phyloP scores from a whole-genome alignment of 2,797 vertebrate genomes.

The Orientallactaga sibirica region DNA sequence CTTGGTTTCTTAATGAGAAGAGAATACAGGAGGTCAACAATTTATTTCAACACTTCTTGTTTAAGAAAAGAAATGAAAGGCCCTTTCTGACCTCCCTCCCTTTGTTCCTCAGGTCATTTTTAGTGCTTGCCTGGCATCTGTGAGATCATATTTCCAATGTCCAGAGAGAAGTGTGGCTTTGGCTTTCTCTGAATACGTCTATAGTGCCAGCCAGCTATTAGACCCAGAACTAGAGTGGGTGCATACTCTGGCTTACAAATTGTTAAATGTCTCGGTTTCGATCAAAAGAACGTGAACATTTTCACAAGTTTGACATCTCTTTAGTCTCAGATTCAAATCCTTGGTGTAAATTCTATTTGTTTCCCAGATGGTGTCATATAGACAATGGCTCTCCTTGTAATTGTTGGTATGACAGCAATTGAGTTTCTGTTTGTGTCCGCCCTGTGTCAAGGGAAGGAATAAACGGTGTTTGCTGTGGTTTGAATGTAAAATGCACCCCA shows the following conservation, averaged over 20 bases:
- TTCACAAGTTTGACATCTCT: not conserved
- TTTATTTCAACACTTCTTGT: conserved; percentile 75
- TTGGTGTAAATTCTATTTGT: not conserved
- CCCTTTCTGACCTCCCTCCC: not conserved
- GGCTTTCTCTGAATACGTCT: not conserved
- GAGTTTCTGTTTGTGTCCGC: conserved; percentile 11
- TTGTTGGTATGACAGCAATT: not conserved
- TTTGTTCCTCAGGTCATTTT: conserved; percentile 20
- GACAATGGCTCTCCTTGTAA: not conserved
- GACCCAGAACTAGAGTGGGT: not conserved
- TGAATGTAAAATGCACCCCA: too few relatives aligned
- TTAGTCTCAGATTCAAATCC: not conserved
- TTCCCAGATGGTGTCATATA: not conserved
- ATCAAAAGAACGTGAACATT: not conserved
- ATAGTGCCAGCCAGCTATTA: not conserved
- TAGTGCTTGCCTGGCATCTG: not conserved
- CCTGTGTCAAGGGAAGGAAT: not conserved
- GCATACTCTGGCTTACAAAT: not conserved
- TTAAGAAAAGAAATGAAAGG: conserved; percentile 63
- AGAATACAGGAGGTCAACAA: conserved; percentile 70
- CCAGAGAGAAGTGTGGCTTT: not conserved
- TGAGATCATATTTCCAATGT: not conserved
- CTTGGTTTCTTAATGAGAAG: conserved; percentile 78
- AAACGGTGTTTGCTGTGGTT: too few relatives aligned
- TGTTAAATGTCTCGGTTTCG: conserved; percentile 14